Conservation (phyloP, 2,113 vertebrate genomes). For the Limnothrissa miodon region DNA sequence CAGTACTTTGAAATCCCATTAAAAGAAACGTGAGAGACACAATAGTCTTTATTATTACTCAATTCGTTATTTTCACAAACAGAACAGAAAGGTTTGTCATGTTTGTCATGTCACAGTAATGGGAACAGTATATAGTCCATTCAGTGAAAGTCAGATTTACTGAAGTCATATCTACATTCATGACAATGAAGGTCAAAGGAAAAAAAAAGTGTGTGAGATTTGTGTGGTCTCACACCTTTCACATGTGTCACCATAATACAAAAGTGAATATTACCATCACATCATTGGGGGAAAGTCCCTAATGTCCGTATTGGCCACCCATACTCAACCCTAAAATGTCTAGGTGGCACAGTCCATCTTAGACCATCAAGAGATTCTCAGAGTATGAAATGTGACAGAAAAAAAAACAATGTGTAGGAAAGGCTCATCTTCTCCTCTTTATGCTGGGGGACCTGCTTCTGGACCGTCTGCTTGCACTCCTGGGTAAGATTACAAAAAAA, state of each 20-base stretch:
- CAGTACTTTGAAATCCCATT: neutral
- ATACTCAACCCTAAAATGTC: slow-evolving; percentile 23
- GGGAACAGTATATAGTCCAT: slow-evolving; percentile 49
- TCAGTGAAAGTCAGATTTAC: slow-evolving; percentile 60
- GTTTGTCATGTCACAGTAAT: slow-evolving; percentile 59
- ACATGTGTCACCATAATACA: neutral
- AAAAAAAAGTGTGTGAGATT: slow-evolving; percentile 27
- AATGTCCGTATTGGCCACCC: neutral
- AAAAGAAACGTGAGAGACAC: slow-evolving; percentile 36
- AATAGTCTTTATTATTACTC: slow-evolving; percentile 45
- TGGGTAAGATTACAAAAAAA: slow-evolving; percentile 13
- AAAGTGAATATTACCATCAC: slow-evolving; percentile 1
- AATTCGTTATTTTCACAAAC: slow-evolving; percentile 58
- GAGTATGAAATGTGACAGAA: neutral
- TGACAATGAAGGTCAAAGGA: slow-evolving; percentile 46
- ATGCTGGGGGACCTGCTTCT: slow-evolving; percentile 54
- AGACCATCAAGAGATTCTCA: slow-evolving; percentile 14
- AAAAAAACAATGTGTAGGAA: neutral
- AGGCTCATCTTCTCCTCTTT: slow-evolving; percentile 59
- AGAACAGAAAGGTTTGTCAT: slow-evolving; percentile 51
- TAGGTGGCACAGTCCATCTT: slow-evolving; percentile 30
- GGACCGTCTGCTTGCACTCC: slow-evolving; percentile 56
- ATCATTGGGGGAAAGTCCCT: neutral
- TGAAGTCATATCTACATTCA: slow-evolving; percentile 65
- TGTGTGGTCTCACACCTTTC: neutral